Conservation (phyloP, 2,797 vertebrate genomes). For the Nannoperca obscura region DNA sequence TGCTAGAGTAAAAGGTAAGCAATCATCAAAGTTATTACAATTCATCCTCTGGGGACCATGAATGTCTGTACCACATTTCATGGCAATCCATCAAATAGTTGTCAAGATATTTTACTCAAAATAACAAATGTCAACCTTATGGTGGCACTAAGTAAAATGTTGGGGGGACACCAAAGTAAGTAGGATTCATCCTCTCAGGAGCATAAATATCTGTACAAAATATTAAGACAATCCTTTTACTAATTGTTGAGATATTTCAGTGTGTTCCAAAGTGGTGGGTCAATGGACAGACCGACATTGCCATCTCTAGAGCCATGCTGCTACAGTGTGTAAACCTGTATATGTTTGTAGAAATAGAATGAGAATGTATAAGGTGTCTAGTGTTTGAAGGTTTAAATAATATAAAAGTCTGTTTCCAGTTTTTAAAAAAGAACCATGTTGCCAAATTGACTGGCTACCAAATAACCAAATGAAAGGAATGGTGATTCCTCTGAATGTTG, state of each 20-base stretch:
- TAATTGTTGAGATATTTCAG: background rate
- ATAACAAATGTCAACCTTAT: background rate
- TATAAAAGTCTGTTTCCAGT: background rate
- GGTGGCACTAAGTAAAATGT: background rate
- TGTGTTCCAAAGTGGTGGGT: background rate
- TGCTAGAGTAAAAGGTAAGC: too few species aligned
- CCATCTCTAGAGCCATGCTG: background rate
- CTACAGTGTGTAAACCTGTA: background rate
- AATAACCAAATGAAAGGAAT: conserved; percentile 7
- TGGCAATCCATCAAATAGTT: too few species aligned
- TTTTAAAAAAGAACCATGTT: background rate
- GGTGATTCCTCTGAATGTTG: conserved; percentile 25
- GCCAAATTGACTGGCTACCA: background rate
- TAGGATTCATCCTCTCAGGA: background rate
- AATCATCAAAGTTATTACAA: too few species aligned
- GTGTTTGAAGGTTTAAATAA: background rate
- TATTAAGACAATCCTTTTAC: background rate
- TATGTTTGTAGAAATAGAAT: background rate
- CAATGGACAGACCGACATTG: background rate
- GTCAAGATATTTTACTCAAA: too few species aligned
- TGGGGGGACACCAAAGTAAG: background rate
- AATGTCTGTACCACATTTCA: too few species aligned
- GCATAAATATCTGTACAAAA: background rate
- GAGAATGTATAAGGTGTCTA: background rate
- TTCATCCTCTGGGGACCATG: too few species aligned